Evolutionary conservation across 2,888 invertebrate species (phyloP), one percentile per base, ranked within the genome.

Genomic region (Trichopoda pennipes): DNA sequence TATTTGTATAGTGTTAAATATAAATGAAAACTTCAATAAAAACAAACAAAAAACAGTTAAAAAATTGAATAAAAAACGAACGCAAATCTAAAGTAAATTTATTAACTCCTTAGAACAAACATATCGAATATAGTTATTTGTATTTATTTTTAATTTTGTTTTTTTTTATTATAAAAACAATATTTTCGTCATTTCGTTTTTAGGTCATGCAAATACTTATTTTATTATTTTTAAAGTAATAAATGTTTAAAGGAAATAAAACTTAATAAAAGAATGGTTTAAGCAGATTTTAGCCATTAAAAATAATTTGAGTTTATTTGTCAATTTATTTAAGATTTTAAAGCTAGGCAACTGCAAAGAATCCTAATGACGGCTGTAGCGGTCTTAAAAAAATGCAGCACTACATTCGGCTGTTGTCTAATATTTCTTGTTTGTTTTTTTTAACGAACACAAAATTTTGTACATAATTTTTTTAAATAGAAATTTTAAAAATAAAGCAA

Each of bases 101-200:
- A 66, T 42, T 51, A 75, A 68, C 66, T 75, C 38, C 51, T 66
- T 75, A 76, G 63, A 69, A 77, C 81, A 81, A 69, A 77, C 81
- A 81, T 81, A 81, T 81, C 81, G 77, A 69, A 73, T 77, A 69
- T 68, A 81, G 58, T 75, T 76, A 64, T 56, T 80, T 56, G 49
- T 35, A 70, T 61, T 72, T 38, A 32, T 56, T 58, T 38, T 58
- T 61, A 14, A 56, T 56, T 56, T 78, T 9, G 8, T 49, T 56
- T 56, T 78, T 9, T 17, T 49, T 49, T 49, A 7, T 60, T 42
- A 60, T 23, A 17, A 38, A 38, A 42, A 56, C 19, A 64, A 35
- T 64, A 35, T 19, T 60, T 61, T 69, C 49, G 14, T 32, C 69
- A 68, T n/a, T 35, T 73, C 35, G 23, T 69, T 63, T 70, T 70